These are phyloP conservation scores for Agelas oroides DNA, from an alignment of 37 sponge, comb jelly and placozoan genomes.

Conservation along the genomic window DNA sequence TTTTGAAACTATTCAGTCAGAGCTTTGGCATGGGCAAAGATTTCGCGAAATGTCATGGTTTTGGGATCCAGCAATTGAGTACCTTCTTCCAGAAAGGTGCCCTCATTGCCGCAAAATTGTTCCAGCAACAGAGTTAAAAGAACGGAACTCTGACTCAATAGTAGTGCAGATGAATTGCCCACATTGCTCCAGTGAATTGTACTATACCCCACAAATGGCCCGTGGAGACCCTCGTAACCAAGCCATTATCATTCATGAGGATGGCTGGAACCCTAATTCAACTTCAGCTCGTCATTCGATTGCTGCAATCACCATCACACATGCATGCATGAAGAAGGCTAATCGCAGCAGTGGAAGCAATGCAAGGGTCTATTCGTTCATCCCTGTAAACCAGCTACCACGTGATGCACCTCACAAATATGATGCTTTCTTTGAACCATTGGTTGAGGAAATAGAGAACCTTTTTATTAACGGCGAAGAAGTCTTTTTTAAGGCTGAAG, in stretches of 20 bases:
- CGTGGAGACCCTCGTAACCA: conserved; percentile 26
- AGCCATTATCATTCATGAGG: conserved; percentile 26
- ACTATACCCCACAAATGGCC: not conserved
- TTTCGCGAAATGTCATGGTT: conserved; percentile 13
- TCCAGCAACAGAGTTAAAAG: not conserved
- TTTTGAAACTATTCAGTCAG: not conserved
- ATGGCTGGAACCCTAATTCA: conserved; percentile 21
- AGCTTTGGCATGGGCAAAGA: conserved; percentile 18
- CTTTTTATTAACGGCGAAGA: conserved; percentile 4
- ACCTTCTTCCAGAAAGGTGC: conserved; percentile 21
- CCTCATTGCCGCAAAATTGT: not conserved
- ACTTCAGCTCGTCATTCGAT: conserved; percentile 22
- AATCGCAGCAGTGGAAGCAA: not conserved
- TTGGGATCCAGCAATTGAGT: not conserved
- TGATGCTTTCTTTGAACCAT: conserved; percentile 21
- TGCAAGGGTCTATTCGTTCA: conserved; percentile 20
- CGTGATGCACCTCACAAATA: not conserved
- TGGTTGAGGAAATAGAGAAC: conserved; percentile 1
- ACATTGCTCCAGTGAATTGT: not conserved
- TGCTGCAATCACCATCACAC: conserved; percentile 20
- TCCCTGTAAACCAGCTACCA: conserved; percentile 14
- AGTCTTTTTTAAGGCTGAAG: not conserved
- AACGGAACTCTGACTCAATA: not conserved
- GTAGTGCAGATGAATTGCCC: not conserved
- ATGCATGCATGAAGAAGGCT: conserved; percentile 22